Evolutionary conservation across 2,888 invertebrate genomes (phyloP).

Genomic region (Strigamia maritima): DNA sequence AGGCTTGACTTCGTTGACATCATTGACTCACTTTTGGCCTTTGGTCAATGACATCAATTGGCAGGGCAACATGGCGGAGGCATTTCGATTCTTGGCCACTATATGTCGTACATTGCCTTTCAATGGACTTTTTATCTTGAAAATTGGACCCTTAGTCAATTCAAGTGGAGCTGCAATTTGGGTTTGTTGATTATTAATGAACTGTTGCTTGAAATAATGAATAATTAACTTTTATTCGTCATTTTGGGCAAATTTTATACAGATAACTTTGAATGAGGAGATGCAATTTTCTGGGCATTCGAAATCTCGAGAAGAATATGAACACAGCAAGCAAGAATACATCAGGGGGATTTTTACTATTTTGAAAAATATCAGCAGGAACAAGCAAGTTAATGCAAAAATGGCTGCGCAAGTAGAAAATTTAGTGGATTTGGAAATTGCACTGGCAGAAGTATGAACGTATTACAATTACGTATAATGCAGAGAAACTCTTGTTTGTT

Average conservation of each 20-base stretch:
- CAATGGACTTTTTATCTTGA: background rate
- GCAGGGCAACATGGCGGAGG: background rate
- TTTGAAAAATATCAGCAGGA: background rate
- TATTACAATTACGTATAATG: background rate
- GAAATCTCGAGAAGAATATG: background rate
- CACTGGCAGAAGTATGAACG: background rate
- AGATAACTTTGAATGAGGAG: background rate
- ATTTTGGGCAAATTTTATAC: no score
- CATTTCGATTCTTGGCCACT: background rate
- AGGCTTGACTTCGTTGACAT: background rate
- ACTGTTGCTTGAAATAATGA: no score
- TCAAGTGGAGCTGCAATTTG: background rate
- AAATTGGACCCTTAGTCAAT: background rate
- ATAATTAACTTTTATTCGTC: no score
- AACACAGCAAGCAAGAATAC: background rate
- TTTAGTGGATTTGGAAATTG: background rate
- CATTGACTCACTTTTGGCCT: background rate
- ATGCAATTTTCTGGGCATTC: background rate
- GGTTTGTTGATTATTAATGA: background rate
- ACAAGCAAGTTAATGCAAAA: background rate
- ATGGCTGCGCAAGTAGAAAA: background rate
- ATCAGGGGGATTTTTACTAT: background rate
- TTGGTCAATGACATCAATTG: background rate
- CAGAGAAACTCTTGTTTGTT: background rate
- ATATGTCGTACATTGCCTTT: background rate